Base-by-base conservation (phyloP, 2,797 vertebrate genomes). In the Botia almorhae region DNA sequence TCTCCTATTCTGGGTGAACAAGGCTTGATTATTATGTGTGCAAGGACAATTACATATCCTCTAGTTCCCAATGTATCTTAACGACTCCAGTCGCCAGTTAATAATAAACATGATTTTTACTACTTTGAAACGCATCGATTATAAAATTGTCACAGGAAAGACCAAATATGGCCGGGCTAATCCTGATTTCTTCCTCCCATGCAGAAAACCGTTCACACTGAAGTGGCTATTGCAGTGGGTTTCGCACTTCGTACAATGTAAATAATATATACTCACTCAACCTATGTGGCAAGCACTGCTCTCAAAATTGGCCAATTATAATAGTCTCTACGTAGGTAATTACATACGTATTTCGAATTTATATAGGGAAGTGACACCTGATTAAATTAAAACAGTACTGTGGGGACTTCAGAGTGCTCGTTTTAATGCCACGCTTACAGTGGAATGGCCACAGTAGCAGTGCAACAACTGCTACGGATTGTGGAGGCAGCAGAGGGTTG, bases 291-390 rank as follows among this genome's bases (percentile, higher is more conserved):
- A 69, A 77, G 68, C 64, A 53, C 43, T 39, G 23, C 23, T 33
- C 26, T 58, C 43, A 58, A 63, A 81, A 74, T 7, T 4, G 64
- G 23, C 26, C 48, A 74, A 81, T 78, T 65, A 69, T 63, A 50
- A 12, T 19, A 74, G 71, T 53, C 69, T 69, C 53, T n/a, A n/a
- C n/a, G n/a, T n/a, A n/a, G n/a, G n/a, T n/a, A n/a, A n/a, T 4
- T 58, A 33, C 53, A 43, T 14, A 12, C 36, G 36, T 33, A 46
- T 69, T 63, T 64, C 3, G 69, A 17, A 55, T 75, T 64, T 78
- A 55, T 65, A 43, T 69, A 64, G 51, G 26, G 29, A 51, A 60
- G 21, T 23, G 46, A 73, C 61, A 80, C 58, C 82, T 76, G 82
- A 71, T 76, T 17, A 21, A 56, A 56, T 19, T 21, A 56, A 56